Base-by-base conservation (phyloP, 2,888 invertebrate species). In the Hipparchia sbordonii region DNA sequence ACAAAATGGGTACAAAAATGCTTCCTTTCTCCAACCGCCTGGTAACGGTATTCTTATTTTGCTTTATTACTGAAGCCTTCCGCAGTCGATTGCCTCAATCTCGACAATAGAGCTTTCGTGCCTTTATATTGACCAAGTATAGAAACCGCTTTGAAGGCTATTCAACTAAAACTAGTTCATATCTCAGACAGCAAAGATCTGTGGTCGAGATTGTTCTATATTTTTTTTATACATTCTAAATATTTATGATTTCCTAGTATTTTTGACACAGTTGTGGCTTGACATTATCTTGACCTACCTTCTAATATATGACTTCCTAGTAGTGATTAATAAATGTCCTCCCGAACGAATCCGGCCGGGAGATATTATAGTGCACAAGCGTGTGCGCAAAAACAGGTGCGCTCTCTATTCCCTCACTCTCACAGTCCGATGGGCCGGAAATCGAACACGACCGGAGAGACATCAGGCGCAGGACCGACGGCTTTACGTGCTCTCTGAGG, bases 151-250 rank as follows among this genome's bases (percentile, higher is more conserved):
- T 70, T 70, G 62, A 72, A 74, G 70, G 74, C 67, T 68, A 68
- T 72, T 72, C 70, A 67, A 56, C 56, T 63, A 67, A 74, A 72
- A 68, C 72, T 65, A 70, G 60, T 61, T 45, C 67, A 72, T 72
- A 70, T 72, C 66, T 62, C 67, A 54, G 61, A 54, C 57, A 67
- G 65, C 56, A 51, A 39, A 67, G 67, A 56, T 67, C 67, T 57
- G 56, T 13, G 56, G 67, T 67, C 2, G 56, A 56, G 67, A 57
- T 67, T 56, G 67, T 45, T 46, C 57, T 6, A 46, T 39, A 39
- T 39, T 67, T 67, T 67, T 67, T 66, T 65, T 23, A 5, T 65
- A 65, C 65, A 52, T 65, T 65, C 65, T 65, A 33, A 65, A 51
- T 52, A 7, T 10, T 65, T 65, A 9, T 65, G 65, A 33, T 52